Percentiles rank a stretch among this genome's conserved stretches.
These are phyloP conservation scores for Sebastes oblongus DNA, from an alignment of 2,797 vertebrate genomes.

Conservation along the genomic window DNA sequence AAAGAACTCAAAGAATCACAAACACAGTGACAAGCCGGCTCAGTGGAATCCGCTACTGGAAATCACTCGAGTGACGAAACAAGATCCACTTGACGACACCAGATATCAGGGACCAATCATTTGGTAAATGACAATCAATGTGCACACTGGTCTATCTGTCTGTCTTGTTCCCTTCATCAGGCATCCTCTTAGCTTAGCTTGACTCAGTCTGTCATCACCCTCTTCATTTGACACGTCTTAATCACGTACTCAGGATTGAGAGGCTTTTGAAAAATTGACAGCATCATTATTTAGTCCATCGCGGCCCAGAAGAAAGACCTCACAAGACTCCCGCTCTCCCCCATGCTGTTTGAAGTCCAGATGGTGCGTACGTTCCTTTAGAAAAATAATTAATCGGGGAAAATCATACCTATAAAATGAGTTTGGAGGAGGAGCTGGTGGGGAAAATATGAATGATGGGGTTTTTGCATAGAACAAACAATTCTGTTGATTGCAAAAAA, in stretches of 20 bases:
- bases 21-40: constrained; percentile 12
- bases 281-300: constrained; percentile 85
- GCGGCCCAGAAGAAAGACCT: constrained; percentile 62
- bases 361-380: constrained; percentile 47
- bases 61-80: constrained; percentile 33
- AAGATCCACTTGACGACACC: constrained; percentile 22
- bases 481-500: constrained; percentile 23
- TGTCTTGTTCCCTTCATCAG: constrained; percentile 48
- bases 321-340: constrained; percentile 54
- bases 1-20: constrained; percentile 36
- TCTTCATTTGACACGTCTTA: constrained; percentile 82
- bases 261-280: constrained; percentile 84
- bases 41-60: constrained; percentile 11
- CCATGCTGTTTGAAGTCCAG: constrained; percentile 78
- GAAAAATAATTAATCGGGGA: constrained; percentile 58
- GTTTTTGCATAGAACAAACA: constrained; percentile 53
- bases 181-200: constrained; percentile 36
- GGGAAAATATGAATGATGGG: constrained; percentile 43
- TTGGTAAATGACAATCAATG: constrained; percentile 44
- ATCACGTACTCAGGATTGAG: constrained; percentile 81
- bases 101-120: constrained; percentile 34
- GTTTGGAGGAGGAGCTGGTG: constrained; percentile 38
- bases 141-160: constrained; percentile 22
- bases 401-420: constrained; percentile 57
- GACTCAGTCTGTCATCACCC: constrained; percentile 63